These are phyloP conservation scores for Eulimnadia texana DNA, from an alignment of 1,140 invertebrate species.

Conservation along the genomic window DNA sequence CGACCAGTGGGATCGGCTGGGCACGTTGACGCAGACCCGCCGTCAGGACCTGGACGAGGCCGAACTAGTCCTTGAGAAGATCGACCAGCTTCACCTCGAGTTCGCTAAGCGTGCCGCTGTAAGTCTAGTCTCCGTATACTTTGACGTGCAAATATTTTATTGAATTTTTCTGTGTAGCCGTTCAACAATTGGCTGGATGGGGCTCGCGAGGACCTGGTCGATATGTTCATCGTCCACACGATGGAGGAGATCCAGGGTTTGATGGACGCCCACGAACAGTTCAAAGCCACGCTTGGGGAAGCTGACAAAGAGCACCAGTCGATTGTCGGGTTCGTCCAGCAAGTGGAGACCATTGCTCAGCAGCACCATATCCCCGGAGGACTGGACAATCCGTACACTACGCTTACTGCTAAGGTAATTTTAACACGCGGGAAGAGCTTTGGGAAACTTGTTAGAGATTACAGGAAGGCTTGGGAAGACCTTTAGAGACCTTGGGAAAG, in stretches of 20 bases:
- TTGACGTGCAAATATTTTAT: too few species aligned
- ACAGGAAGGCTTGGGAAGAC: too few species aligned
- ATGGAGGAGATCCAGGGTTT: constrained; percentile 97
- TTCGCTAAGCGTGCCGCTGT: constrained; percentile 95
- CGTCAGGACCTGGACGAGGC: constrained; percentile 87
- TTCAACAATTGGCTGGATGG: constrained; percentile 99
- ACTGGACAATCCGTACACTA: constrained; percentile 94
- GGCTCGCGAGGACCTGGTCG: constrained; percentile 93
- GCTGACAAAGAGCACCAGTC: constrained; percentile 96
- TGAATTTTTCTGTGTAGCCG: too few species aligned
- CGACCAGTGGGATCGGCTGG: constrained; percentile 84
- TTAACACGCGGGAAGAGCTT: neutral
- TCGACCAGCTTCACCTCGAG: constrained; percentile 94
- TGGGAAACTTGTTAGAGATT: neutral
- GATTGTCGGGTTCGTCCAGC: constrained; percentile 82
- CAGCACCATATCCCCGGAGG: constrained; percentile 90
- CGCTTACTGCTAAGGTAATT: constrained; percentile 74
- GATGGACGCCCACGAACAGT: constrained; percentile 92
- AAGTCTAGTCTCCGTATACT: constrained; percentile 24
- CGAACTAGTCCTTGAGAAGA: constrained; percentile 91
- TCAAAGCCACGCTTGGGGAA: constrained; percentile 91
- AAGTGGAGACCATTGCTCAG: constrained; percentile 83
- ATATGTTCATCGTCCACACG: constrained; percentile 99
- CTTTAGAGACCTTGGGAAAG: too few species aligned
- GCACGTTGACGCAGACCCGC: constrained; percentile 79